phyloP scores from a whole-genome alignment of 2,888 invertebrate species.

The Polymixis flavicincta region DNA sequence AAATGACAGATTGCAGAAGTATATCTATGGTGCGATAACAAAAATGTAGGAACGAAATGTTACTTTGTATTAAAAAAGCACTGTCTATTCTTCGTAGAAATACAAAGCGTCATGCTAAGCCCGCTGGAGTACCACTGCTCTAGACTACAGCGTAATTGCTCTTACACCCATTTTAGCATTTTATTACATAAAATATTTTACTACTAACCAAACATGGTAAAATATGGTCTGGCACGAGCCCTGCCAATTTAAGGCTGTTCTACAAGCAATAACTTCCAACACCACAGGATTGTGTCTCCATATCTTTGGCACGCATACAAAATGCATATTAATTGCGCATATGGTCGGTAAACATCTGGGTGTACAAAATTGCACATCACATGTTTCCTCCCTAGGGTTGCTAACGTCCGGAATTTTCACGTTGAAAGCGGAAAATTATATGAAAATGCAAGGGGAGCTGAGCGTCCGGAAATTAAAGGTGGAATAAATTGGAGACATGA shows the following conservation, averaged over 20 bases:
- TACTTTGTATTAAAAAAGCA: no score
- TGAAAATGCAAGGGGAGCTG: background rate
- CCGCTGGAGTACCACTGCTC: no score
- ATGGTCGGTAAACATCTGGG: slow-evolving; percentile 51
- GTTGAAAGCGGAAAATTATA: background rate
- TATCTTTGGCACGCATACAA: slow-evolving; percentile 61
- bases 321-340: slow-evolving; percentile 61
- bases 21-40: no score
- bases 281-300: slow-evolving; percentile 39
- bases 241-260: slow-evolving; percentile 30
- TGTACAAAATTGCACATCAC: slow-evolving; percentile 55
- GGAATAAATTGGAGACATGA: slow-evolving; percentile 7
- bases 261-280: slow-evolving; percentile 51
- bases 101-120: no score
- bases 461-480: slow-evolving; percentile 37
- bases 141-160: background rate
- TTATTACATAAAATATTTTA: slow-evolving; percentile 1
- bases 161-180: background rate
- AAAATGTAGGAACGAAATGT: no score
- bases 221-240: slow-evolving; percentile 4
- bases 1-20: no score
- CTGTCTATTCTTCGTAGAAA: no score
- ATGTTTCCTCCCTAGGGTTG: slow-evolving; percentile 37
- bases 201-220: slow-evolving; percentile 10
- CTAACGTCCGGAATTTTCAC: slow-evolving; percentile 1